phyloP scores from a whole-genome alignment of 1,140 invertebrate genomes.

The Philotrypesis tridentata region DNA sequence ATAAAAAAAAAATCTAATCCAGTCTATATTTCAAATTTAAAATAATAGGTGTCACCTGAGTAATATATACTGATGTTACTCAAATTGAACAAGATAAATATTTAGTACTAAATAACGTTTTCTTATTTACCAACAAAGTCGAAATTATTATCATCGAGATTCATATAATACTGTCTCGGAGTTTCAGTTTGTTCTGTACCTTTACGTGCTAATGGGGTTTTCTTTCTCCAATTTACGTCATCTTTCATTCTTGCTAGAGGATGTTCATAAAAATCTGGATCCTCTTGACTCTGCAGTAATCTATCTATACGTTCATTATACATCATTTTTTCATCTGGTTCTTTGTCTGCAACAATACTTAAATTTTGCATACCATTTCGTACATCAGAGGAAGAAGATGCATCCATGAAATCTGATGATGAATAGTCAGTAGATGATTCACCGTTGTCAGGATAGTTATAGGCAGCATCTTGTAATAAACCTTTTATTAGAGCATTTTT shows the following conservation, averaged over 20 bases:
- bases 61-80: too few relatives aligned
- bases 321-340: neutral
- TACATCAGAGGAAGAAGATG: neutral
- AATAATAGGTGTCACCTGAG: too few relatives aligned
- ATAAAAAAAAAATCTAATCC: too few relatives aligned
- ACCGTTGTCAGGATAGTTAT: neutral
- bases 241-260: slow-evolving; percentile 11
- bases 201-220: neutral
- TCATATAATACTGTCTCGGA: slow-evolving; percentile 33
- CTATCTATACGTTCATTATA: neutral
- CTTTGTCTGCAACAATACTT: neutral
- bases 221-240: slow-evolving; percentile 20
- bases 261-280: slow-evolving; percentile 36
- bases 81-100: too few relatives aligned
- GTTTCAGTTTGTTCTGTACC: slow-evolving; percentile 12
- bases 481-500: slow-evolving; percentile 30
- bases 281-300: slow-evolving; percentile 15
- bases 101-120: too few relatives aligned
- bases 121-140: slow-evolving; percentile 3
- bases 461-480: neutral
- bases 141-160: slow-evolving; percentile 29
- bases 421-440: neutral
- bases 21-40: too few relatives aligned
- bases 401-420: neutral
- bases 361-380: neutral